These are phyloP conservation scores for Subanguina moxae DNA, from an alignment of 1,140 invertebrate genomes.

Conservation along the genomic window DNA sequence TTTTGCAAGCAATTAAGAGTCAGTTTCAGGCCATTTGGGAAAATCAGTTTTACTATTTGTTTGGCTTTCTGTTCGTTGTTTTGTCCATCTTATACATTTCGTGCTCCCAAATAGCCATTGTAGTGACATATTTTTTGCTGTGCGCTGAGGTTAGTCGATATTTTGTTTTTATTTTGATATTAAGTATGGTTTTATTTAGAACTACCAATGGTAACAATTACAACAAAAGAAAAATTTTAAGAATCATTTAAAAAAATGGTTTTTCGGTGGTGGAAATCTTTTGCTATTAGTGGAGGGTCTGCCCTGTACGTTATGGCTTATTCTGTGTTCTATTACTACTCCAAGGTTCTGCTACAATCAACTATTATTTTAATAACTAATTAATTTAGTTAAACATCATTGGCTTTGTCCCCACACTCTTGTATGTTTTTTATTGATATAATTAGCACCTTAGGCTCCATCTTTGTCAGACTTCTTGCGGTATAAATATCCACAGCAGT, in stretches of 20 bases:
- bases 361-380: background rate
- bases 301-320: conserved; percentile 89
- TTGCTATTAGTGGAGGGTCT: conserved; percentile 89
- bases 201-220: conserved; percentile 11
- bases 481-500: too few relatives aligned
- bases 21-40: conserved; percentile 91
- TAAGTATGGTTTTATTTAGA: background rate
- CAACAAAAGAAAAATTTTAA: background rate
- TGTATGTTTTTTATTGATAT: conserved; percentile 59
- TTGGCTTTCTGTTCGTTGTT: conserved; percentile 94
- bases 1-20: background rate
- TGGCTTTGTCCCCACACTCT: conserved; percentile 88
- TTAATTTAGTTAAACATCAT: conserved; percentile 76
- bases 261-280: conserved; percentile 88
- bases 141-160: conserved; percentile 78
- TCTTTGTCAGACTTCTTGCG: too few relatives aligned
- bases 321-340: conserved; percentile 83
- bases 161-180: background rate
- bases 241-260: background rate
- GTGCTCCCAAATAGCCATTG: conserved; percentile 95
- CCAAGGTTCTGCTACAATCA: conserved; percentile 66
- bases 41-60: conserved; percentile 91
- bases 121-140: conserved; percentile 95
- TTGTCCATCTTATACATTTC: conserved; percentile 93
- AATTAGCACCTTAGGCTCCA: too few relatives aligned